These are phyloP conservation scores for Anarrhichthys ocellatus DNA, from an alignment of 2,113 vertebrate species.

Conservation along the genomic window DNA sequence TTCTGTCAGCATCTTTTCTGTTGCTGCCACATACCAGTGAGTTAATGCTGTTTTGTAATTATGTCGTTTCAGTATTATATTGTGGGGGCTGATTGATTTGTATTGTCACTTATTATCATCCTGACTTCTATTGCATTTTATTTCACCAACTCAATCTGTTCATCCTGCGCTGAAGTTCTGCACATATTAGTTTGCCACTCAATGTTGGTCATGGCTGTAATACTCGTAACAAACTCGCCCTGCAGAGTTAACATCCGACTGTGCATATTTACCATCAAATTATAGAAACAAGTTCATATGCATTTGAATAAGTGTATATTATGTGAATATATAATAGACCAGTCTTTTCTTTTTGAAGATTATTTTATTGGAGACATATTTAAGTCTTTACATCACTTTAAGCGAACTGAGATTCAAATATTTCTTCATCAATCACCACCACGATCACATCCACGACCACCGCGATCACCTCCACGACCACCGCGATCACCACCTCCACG, in stretches of 20 bases:
- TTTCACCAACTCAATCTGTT: neutral
- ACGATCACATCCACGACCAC: neutral
- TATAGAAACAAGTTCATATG: neutral
- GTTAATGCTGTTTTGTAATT: neutral
- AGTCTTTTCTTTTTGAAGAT: neutral
- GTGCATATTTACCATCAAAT: neutral
- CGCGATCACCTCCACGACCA: neutral
- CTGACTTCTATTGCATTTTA: neutral
- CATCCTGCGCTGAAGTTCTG: neutral
- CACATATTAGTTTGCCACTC: neutral
- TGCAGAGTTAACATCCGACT: neutral
- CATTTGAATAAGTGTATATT: neutral
- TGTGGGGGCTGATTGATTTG: neutral
- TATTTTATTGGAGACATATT: constrained; percentile 26
- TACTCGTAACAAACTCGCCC: neutral
- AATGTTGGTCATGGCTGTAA: neutral
- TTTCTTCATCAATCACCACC: neutral
- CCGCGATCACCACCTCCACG: neutral
- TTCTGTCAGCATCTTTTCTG: neutral
- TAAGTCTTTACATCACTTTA: constrained; percentile 11
- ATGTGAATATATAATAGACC: constrained; percentile 10
- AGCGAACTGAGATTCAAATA: neutral
- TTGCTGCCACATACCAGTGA: neutral
- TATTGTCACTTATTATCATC: neutral
- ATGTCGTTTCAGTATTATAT: neutral